Evolutionary conservation across 2,797 vertebrate genomes (phyloP).

Genomic region (Cryptoprocta ferox): DNA sequence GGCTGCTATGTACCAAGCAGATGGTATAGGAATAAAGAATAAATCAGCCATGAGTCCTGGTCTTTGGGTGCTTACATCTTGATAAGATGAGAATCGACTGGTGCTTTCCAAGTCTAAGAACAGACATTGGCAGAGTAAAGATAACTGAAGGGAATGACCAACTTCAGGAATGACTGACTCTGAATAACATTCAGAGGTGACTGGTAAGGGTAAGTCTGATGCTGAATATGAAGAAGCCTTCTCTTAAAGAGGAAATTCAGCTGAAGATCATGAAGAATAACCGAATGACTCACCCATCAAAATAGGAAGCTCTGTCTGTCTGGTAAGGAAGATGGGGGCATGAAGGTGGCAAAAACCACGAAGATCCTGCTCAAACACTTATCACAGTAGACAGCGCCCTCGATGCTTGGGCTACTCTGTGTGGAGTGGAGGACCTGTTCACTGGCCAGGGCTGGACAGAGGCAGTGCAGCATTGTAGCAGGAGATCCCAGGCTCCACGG

Average conservation of each 20-base stretch:
- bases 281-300: conserved; percentile 65
- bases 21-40: neutral
- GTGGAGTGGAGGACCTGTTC: neutral
- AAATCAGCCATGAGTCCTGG: neutral
- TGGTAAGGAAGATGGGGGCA: conserved; percentile 49
- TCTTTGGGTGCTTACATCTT: neutral
- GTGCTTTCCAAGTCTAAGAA: neutral
- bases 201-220: neutral
- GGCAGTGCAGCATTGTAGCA: neutral
- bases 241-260: conserved; percentile 66
- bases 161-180: neutral
- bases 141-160: neutral
- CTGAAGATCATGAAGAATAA: conserved; percentile 52
- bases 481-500: neutral
- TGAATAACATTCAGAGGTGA: conserved; percentile 17
- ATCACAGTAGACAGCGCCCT: neutral
- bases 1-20: neutral
- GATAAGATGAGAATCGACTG: neutral
- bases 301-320: conserved; percentile 73
- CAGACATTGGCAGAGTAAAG: neutral
- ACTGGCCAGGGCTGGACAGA: neutral
- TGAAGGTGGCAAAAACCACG: conserved; percentile 32
- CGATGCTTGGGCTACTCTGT: neutral
- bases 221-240: neutral
- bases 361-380: neutral